These are phyloP conservation scores for Mus minutoides DNA, from an alignment of 2,797 vertebrate species.

Conservation along the genomic window DNA sequence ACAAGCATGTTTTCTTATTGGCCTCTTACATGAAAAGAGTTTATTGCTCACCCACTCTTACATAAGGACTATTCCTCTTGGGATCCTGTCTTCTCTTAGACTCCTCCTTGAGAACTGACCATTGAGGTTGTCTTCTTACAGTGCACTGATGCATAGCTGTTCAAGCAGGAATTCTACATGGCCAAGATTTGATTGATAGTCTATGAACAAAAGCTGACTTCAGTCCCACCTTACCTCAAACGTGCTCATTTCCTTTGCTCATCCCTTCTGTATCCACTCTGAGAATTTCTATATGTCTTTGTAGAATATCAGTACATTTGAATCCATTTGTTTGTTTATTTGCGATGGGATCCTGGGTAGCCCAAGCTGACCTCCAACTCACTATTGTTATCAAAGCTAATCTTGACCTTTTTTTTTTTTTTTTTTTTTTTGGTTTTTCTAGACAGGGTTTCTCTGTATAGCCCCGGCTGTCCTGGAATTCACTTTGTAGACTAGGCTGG, in stretches of 20 bases:
- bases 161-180: not conserved
- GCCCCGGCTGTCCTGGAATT: no score
- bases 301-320: not conserved
- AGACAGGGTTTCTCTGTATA: no score
- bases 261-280: not conserved
- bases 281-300: not conserved
- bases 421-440: no score
- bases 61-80: not conserved
- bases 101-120: not conserved
- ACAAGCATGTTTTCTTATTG: not conserved
- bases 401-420: not conserved
- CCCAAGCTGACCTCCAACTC: not conserved
- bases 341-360: not conserved
- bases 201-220: not conserved
- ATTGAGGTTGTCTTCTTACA: constrained; percentile 13
- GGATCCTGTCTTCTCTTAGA: not conserved
- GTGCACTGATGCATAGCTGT: not conserved
- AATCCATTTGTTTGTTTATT: not conserved
- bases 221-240: not conserved
- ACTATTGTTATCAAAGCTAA: not conserved
- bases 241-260: not conserved
- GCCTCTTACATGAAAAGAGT: not conserved
- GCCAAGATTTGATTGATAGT: not conserved
- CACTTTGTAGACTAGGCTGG: no score
- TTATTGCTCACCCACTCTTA: constrained; percentile 3